Evolutionary conservation across 2,797 vertebrate genomes (phyloP), one percentile per base, ranked within the genome.

Genomic region (Pelodytes ibericus): DNA sequence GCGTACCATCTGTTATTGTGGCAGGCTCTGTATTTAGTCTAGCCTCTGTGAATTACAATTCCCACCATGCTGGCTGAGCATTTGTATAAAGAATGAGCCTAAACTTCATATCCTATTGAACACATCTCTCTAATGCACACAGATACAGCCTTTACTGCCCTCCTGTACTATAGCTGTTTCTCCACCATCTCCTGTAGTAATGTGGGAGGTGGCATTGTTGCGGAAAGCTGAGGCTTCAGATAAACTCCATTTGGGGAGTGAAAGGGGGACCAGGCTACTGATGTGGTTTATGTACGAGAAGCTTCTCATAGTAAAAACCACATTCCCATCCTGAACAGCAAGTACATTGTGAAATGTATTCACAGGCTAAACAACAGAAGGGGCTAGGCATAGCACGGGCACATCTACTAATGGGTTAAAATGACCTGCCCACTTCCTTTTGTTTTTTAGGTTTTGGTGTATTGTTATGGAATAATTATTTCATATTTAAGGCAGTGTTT

Each of bases 211-310:
- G 16, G 18, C 24, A 61, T 18, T 63, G 51, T 27, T 30, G 66
- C 59, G 74, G 74, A 77, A 77, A 67, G 62, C 59, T 71, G 74
- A 77, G n/a, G 39, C 67, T 58, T 47, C n/a, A 57, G 74, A 77
- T 77, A 77, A 76, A 77, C 33, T 62, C 36, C 44, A 56, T 57
- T 51, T 4, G 22, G 59, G 60, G 58, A 57, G 26, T 58, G 41
- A 3, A 56, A 44, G 67, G 39, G 59, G 67, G 58, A 71, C 59
- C n/a, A 64, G 59, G 67, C 56, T 64, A 77, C 67, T 56, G 26
- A 63, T 77, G 74, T 71, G 74, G 74, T 71, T 53, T 57, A 58
- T 64, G 59, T 71, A 77, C 22, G 71, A 77, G 67, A 77, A 71
- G 67, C 56, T 76, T 70, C 61, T 70, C 49, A 36, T 63, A n/a